Evolutionary conservation across 2,797 vertebrate genomes (phyloP).

Genomic region (Semaprochilodus insignis): DNA sequence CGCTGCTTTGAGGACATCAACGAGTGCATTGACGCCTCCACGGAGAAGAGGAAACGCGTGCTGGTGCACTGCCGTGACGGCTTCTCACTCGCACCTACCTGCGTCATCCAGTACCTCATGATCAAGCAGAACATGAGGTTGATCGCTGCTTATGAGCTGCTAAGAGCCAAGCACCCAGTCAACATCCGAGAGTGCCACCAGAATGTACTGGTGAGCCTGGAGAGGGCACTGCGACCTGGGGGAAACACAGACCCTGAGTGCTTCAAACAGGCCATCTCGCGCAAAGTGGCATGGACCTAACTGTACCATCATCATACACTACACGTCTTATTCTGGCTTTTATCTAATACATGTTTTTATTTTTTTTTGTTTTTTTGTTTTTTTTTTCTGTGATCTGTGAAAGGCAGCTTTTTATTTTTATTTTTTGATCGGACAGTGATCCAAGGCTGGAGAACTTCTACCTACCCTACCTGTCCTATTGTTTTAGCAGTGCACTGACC

Average conservation of each 20-base stretch:
- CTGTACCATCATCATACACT: neutral
- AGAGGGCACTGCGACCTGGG: conserved; percentile 77
- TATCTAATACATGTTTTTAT: conserved; percentile 39
- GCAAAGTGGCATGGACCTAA: conserved; percentile 85
- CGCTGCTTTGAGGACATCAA: conserved; percentile 84
- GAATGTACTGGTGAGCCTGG: conserved; percentile 81
- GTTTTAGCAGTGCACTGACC: conserved; percentile 58
- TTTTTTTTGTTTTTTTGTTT: conserved; percentile 44
- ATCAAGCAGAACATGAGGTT: conserved; percentile 85
- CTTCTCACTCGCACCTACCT: conserved; percentile 83
- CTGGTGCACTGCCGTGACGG: conserved; percentile 85
- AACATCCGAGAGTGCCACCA: conserved; percentile 84
- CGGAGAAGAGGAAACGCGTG: conserved; percentile 81
- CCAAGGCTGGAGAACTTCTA: conserved; percentile 27
- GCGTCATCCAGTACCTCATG: conserved; percentile 87
- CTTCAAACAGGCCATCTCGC: conserved; percentile 85
- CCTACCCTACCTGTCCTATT: conserved; percentile 53
- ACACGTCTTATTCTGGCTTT: conserved; percentile 9
- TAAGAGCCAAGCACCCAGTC: conserved; percentile 79
- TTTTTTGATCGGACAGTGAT: neutral
- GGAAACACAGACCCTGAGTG: conserved; percentile 72
- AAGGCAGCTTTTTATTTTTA: conserved; percentile 52
- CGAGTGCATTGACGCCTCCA: conserved; percentile 80
- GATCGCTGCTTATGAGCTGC: conserved; percentile 82
- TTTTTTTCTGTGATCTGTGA: conserved; percentile 47